Evolutionary conservation across 1,140 invertebrate genomes (phyloP).

Genomic region (Calosoma granatense): DNA sequence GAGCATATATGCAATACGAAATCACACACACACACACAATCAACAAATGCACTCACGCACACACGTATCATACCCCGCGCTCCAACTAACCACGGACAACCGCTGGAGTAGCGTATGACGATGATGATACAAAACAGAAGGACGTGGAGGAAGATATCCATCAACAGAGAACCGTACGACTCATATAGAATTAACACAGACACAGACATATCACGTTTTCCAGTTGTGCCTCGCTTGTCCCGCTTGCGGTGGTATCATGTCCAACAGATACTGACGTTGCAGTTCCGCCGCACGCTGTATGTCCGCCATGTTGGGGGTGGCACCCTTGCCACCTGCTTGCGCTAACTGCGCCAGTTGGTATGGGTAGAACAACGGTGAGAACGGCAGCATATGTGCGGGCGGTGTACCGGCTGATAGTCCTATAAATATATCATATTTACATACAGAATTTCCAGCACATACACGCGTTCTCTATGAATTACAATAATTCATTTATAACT

Average conservation of each 20-base stretch:
- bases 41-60: no score
- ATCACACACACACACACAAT: no score
- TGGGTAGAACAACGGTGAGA: conserved; percentile 74
- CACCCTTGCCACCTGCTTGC: conserved; percentile 33
- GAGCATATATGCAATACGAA: conserved; percentile 3
- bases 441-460: conserved; percentile 6
- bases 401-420: conserved; percentile 36
- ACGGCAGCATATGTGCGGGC: conserved; percentile 72
- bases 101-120: no score
- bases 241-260: conserved; percentile 77
- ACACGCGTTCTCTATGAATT: no score
- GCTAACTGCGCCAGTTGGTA: conserved; percentile 70
- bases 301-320: conserved; percentile 50
- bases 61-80: no score
- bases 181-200: no score
- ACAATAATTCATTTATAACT: no score
- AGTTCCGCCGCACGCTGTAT: conserved; percentile 76
- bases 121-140: no score
- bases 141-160: no score
- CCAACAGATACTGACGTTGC: conserved; percentile 89
- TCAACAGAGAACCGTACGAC: no score
- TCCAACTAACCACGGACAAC: no score
- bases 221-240: conserved; percentile 32
- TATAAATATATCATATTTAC: conserved; percentile 16
- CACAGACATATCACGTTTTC: conserved; percentile 32